Evolutionary conservation across 2,113 vertebrate genomes (phyloP).

Genomic region (chimpanzee (Pan troglodytes)): NHGRI_mPanTro3-v2.1_pri NC_072403.2:91818501-91819000

Average conservation of each 20-base stretch:
- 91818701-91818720: conserved; percentile 56
- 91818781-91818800: conserved; percentile 3
- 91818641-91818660: not conserved
- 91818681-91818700: not conserved
- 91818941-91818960: not conserved
- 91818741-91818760: conserved; percentile 26
- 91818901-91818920: conserved; percentile 1
- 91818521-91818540: conserved; percentile 54
- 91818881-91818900: conserved; percentile 39
- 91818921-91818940: not conserved
- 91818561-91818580: conserved; percentile 2
- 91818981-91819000: not conserved
- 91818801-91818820: not conserved
- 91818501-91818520: conserved; percentile 49
- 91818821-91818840: not conserved
- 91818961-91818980: not conserved
- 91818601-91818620: conserved; percentile 49
- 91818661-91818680: conserved; percentile 59
- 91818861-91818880: conserved; percentile 28
- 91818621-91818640: conserved; percentile 21
- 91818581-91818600: not conserved
- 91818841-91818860: conserved; percentile 22
- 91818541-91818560: conserved; percentile 26
- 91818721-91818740: not conserved
- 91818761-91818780: not conserved